Base-by-base conservation (phyloP, 2,888 invertebrate genomes). In the Therioaphis trifolii region DNA sequence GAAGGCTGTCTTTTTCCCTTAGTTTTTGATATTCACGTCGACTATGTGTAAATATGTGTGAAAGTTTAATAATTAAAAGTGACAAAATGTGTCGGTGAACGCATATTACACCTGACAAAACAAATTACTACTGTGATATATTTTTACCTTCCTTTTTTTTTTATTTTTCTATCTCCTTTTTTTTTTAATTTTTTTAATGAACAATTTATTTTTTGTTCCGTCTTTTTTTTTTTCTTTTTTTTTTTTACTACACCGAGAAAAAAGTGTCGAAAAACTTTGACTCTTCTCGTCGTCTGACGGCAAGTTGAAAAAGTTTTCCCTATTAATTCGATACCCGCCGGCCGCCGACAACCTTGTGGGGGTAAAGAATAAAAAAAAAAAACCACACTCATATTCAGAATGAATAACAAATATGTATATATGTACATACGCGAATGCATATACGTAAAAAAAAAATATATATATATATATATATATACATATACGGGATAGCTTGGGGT, bases 301-400 rank as follows among this genome's bases (percentile, higher is more conserved):
- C 3, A 14, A 74, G 82, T 74, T 46, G 35, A 63, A 82, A 82
- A 82, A 82, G 72, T 82, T 82, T 52, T 61, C 63, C 63, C 82
- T 74, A 63, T 82, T 82, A 82, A 82, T 63, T 74, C 63, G 82
- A 82, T 40, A 72, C 69, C 61, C 72, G 35, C 27, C 55, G 18
- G 24, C 49, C 78, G 18, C 27, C 35, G 52, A 68, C 61, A 27
- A 49, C 63, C 71, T 21, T 52, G 52, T 7, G 55, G 14, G 55
- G 68, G 24, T 35, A 21, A 11, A 21, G 7, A 35, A 35, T 5
- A 5, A 35, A 35, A 35, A 35, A 24, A 82, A 79, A 80, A 82
- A 82, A 63, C 61, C 61, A 40, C 63, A 72, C 74, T 82, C 82
- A 82, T 82, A 82, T 82, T 82, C 29, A 72, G 71, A 27, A 74